Percentiles rank a stretch among this genome's conserved stretches.
phyloP scores from a whole-genome alignment of 2,888 invertebrate genomes.

The Meandrusa payeni region DNA sequence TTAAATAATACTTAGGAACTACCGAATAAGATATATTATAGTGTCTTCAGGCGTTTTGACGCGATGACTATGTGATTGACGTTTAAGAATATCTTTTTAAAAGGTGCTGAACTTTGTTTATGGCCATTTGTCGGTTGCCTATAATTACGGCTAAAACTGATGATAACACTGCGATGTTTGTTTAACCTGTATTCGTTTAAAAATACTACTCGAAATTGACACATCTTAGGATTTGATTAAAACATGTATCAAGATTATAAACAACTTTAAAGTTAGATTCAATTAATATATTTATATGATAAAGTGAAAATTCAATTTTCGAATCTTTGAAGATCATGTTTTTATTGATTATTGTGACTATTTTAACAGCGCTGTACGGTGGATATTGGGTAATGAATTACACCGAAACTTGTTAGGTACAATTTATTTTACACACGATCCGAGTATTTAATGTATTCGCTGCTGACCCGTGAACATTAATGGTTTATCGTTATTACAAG shows the following conservation, averaged over 20 bases:
- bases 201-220: too few species aligned
- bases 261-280: constrained; percentile 4
- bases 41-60: constrained; percentile 71
- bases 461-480: constrained; percentile 65
- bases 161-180: background rate
- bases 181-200: constrained; percentile 2
- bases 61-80: constrained; percentile 66
- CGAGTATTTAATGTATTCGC: constrained; percentile 62
- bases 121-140: constrained; percentile 32
- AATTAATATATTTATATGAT: too few species aligned
- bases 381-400: constrained; percentile 36
- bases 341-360: constrained; percentile 23
- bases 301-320: constrained; percentile 29
- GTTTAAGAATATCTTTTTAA: constrained; percentile 41
- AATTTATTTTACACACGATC: constrained; percentile 57
- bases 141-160: constrained; percentile 20
- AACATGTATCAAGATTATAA: constrained; percentile 11
- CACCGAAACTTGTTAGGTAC: constrained; percentile 38
- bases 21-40: constrained; percentile 71
- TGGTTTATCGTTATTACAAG: too few species aligned
- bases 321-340: constrained; percentile 20
- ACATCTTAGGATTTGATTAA: too few species aligned
- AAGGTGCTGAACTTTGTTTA: constrained; percentile 43
- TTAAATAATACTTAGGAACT: constrained; percentile 76
- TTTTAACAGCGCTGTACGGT: constrained; percentile 14